Percentiles rank a stretch among this genome's conserved stretches.
Evolutionary conservation across 2,797 vertebrate genomes (phyloP).

Genomic region (Melopsittacus undulatus): DNA sequence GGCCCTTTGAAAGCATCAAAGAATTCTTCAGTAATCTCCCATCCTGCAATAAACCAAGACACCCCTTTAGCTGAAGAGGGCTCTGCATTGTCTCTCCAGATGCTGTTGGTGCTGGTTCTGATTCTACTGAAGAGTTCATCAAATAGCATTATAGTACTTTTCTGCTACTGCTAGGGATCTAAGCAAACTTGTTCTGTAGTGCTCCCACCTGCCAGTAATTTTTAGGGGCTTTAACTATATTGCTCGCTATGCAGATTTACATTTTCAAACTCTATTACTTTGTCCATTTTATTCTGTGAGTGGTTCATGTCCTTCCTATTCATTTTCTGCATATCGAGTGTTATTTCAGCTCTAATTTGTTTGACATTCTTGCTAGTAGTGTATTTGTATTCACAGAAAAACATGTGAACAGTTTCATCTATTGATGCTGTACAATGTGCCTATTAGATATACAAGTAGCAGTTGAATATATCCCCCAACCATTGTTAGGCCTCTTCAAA

Average conservation of each 20-base stretch:
- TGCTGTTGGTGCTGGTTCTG: not conserved
- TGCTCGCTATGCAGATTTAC: constrained; percentile 50
- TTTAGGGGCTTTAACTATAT: constrained; percentile 46
- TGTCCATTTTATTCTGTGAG: constrained; percentile 50
- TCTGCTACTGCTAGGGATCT: not conserved
- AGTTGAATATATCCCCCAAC: constrained; percentile 59
- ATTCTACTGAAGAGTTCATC: not conserved
- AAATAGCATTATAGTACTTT: not conserved
- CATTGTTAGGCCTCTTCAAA: constrained; percentile 67
- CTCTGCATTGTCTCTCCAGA: not conserved
- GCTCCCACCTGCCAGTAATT: constrained; percentile 61
- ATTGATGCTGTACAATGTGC: constrained; percentile 63
- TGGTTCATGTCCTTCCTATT: constrained; percentile 47
- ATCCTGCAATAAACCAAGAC: not conserved
- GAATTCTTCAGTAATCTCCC: not conserved
- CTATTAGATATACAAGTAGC: constrained; percentile 63
- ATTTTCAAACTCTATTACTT: constrained; percentile 62
- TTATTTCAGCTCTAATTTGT: constrained; percentile 67
- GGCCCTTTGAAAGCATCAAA: not conserved
- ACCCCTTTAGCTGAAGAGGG: not conserved
- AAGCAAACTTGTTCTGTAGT: constrained; percentile 22
- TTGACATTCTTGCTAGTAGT: constrained; percentile 57
- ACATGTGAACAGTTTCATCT: constrained; percentile 65
- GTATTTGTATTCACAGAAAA: constrained; percentile 70
- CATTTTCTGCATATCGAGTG: constrained; percentile 33